Evolutionary conservation across 2,888 invertebrate species (phyloP).

Genomic region (Tanytarsus gracilentus): DNA sequence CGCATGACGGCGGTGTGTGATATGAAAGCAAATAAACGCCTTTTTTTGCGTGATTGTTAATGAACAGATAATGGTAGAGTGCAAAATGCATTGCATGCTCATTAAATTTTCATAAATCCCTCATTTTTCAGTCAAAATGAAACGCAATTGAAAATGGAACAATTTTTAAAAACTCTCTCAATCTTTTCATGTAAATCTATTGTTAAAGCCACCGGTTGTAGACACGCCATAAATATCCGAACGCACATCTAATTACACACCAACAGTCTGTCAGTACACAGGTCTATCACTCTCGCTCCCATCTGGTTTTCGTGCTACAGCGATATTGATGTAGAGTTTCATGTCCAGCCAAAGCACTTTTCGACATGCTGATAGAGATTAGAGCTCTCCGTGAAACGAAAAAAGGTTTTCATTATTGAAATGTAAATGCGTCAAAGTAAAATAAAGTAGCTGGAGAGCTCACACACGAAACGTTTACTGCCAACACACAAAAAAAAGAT

Average conservation of each 20-base stretch:
- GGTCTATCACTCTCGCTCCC: no score
- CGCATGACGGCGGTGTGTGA: neutral
- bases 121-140: no score
- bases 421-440: slow-evolving; percentile 5
- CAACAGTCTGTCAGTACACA: no score
- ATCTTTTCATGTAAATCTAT: no score
- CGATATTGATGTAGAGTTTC: neutral
- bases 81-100: slow-evolving; percentile 6
- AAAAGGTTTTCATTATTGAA: slow-evolving; percentile 2
- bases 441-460: neutral
- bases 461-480: neutral
- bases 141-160: no score
- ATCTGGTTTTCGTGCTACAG: no score
- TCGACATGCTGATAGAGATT: slow-evolving; percentile 4
- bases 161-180: no score
- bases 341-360: neutral
- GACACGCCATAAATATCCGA: no score
- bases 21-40: slow-evolving; percentile 12
- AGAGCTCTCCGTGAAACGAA: neutral
- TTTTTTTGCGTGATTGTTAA: slow-evolving; percentile 11
- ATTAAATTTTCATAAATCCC: no score
- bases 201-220: no score
- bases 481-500: no score
- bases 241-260: no score
- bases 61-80: slow-evolving; percentile 1